A percentile compares a stretch with the other conserved stretches of the same genome.
Conservation (phyloP, 2,888 invertebrate genomes). For the Ethmia dodecea region DNA sequence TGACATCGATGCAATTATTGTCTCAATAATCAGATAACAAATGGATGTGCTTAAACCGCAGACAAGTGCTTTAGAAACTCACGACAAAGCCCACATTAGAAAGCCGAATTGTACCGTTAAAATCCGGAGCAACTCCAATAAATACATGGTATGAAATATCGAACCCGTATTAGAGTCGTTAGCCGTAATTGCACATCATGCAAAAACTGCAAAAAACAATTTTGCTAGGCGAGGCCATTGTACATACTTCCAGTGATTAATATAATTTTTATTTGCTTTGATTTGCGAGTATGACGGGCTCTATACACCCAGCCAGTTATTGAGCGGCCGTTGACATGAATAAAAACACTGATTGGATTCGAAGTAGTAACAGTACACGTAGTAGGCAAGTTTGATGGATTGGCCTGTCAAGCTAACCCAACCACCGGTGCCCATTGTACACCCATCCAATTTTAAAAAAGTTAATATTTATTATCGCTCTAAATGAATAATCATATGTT, state of each 20-base stretch:
- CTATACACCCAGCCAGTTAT: slow-evolving; percentile 31
- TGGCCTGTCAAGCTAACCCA: slow-evolving; percentile 35
- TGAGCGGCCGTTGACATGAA: slow-evolving; percentile 54
- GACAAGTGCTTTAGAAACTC: slow-evolving; percentile 34
- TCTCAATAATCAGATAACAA: slow-evolving; percentile 47
- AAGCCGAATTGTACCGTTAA: slow-evolving; percentile 55
- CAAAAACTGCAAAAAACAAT: slow-evolving; percentile 53
- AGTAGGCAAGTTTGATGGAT: slow-evolving; percentile 54
- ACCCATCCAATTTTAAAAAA: slow-evolving; percentile 46
- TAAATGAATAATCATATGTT: slow-evolving; percentile 49
- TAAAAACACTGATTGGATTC: slow-evolving; percentile 49
- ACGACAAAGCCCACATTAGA: slow-evolving; percentile 60
- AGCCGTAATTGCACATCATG: slow-evolving; percentile 59
- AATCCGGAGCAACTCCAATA: slow-evolving; percentile 39
- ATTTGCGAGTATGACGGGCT: slow-evolving; percentile 40
- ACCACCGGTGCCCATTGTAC: slow-evolving; percentile 38
- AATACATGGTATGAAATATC: slow-evolving; percentile 47
- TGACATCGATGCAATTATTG: slow-evolving; percentile 52
- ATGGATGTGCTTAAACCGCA: slow-evolving; percentile 28
- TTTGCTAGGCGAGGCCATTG: slow-evolving; percentile 32
- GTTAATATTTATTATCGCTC: slow-evolving; percentile 47
- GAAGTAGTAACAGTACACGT: slow-evolving; percentile 42
- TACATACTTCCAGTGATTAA: slow-evolving; percentile 37
- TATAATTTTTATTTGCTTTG: slow-evolving; percentile 61
- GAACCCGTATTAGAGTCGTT: slow-evolving; percentile 52